Evolutionary conservation across 2,888 invertebrate genomes (phyloP), one percentile per base, ranked within the genome.

Genomic region (Euzetes globulus): DNA sequence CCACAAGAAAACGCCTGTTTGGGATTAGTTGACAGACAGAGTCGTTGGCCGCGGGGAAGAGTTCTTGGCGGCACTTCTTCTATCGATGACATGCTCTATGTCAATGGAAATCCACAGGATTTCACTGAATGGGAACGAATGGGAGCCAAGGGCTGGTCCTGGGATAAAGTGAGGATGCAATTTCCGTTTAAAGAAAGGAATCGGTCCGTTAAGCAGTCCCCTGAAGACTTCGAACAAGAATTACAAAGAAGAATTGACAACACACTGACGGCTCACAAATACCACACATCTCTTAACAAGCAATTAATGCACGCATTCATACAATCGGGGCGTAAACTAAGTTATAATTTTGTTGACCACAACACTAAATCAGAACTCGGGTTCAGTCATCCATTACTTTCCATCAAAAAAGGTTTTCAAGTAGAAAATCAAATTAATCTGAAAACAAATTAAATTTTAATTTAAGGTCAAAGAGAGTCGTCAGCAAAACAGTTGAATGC

Each of bases 91-190:
- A 37, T 65, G 63, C 7, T 65, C 1, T 37, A 65, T 41, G 37
- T 41, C 1, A 37, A 37, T 4, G 63, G 63, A 33, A 65, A 65
- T 65, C 63, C 6, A 1, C n/a, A 37, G 11, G 63, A 65, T 11
- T 65, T 37, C 17, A 7, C 37, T 41, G 37, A 11, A 15, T 65
- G 63, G 63, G 33, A 33, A 37, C 37, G 19, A 1, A 19, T 11
- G 27, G 94, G 94, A 0, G 94, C 94, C 80, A 86, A 89, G 0
- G 93, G 93, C 7, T 96, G 95, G 95, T 88, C 89, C 0, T 95
- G 91, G 83, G 85, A 88, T 1, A 88, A 91, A 75, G 91, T 91
- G 0, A 84, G 95, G 4, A 88, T 89, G 68, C 95, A 95, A 81
- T 96, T 95, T 82, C 79, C 81, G n/a, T 83, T 82, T 77, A 78